Evolutionary conservation across 1,140 invertebrate genomes (phyloP).

Genomic region (Drosophila ohnishii): DNA sequence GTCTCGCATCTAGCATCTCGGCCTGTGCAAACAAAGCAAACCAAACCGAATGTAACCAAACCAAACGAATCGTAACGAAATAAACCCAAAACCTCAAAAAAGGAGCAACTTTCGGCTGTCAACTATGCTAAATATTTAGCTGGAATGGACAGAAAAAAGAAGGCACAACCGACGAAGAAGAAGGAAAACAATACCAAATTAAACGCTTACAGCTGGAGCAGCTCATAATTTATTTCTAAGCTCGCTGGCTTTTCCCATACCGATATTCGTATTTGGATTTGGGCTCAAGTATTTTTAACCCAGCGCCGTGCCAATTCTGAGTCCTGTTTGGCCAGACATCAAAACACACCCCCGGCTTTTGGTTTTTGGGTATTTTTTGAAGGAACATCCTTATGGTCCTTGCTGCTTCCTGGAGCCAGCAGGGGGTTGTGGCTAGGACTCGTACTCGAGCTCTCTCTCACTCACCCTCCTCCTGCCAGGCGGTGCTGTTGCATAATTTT

Average conservation of each 20-base stretch:
- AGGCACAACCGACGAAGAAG: slow-evolving; percentile 23
- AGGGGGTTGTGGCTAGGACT: slow-evolving; percentile 15
- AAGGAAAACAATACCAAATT: slow-evolving; percentile 67
- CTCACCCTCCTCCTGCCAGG: slow-evolving; percentile 13
- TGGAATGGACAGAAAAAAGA: slow-evolving; percentile 15
- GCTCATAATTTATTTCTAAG: slow-evolving; percentile 60
- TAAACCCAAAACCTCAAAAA: slow-evolving; percentile 78
- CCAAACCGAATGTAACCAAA: slow-evolving; percentile 56
- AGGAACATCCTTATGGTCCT: slow-evolving; percentile 1
- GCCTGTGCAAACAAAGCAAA: slow-evolving; percentile 66
- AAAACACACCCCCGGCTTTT: slow-evolving; percentile 70
- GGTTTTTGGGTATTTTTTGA: slow-evolving; percentile 32
- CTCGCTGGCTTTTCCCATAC: slow-evolving; percentile 6
- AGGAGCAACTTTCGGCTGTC: slow-evolving; percentile 65
- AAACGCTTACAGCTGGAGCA: slow-evolving; percentile 61
- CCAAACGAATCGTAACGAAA: slow-evolving; percentile 77
- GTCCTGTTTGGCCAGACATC: slow-evolving; percentile 65
- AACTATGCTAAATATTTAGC: slow-evolving; percentile 74
- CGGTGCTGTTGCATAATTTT: slow-evolving; percentile 80
- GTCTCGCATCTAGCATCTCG: slow-evolving; percentile 47
- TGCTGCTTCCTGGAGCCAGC: slow-evolving; percentile 15
- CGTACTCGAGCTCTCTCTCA: background rate
- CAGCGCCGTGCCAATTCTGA: slow-evolving; percentile 37
- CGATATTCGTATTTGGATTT: slow-evolving; percentile 16
- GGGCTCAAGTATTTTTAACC: slow-evolving; percentile 48